These are phyloP conservation scores for Accipiter virgatus DNA, from an alignment of 2,113 vertebrate species.

Conservation along the genomic window DNA sequence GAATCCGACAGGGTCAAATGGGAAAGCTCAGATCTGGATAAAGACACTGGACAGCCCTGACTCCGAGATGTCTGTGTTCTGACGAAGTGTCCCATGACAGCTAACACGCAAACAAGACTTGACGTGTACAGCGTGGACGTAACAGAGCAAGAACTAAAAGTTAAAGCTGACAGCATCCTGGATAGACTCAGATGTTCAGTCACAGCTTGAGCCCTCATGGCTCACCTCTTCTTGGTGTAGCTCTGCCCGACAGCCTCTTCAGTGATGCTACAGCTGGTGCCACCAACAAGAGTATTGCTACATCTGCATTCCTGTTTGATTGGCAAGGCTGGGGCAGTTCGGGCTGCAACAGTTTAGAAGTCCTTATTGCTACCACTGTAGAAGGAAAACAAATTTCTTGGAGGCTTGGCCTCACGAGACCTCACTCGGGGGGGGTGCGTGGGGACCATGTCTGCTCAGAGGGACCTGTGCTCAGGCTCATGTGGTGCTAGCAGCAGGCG, in stretches of 20 bases:
- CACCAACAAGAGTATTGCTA: neutral
- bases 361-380: neutral
- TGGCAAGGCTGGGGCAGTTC: neutral
- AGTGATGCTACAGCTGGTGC: neutral
- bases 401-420: neutral
- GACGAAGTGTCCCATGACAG: neutral
- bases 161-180: neutral
- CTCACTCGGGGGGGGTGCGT: accelerated
- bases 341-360: neutral
- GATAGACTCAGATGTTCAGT: neutral
- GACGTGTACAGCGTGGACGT: accelerated
- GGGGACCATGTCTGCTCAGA: neutral
- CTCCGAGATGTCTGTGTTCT: neutral
- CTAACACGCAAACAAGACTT: neutral
- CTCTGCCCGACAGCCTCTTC: neutral
- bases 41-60: neutral
- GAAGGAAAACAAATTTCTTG: neutral
- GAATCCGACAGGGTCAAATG: neutral
- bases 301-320: neutral
- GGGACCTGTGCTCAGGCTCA: too few relatives aligned
- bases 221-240: neutral
- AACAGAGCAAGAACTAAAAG: neutral
- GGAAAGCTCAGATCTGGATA: neutral
- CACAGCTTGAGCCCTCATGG: neutral
- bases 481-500: neutral